Percentiles rank a stretch among this genome's conserved stretches.
Conservation (phyloP, 2,888 invertebrate genomes). For the Lymantria monacha region DNA sequence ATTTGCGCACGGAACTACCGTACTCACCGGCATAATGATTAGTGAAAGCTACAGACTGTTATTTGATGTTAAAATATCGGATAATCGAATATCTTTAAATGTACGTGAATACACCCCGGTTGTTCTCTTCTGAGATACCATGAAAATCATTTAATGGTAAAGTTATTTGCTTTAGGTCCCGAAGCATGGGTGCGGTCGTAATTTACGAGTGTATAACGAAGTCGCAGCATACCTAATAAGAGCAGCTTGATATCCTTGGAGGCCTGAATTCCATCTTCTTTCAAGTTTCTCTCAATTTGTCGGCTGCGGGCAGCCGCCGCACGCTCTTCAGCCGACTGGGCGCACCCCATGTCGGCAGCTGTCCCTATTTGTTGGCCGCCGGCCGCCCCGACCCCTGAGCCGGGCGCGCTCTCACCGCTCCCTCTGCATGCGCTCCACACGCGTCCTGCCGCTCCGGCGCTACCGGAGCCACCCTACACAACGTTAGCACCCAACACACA, state of each 20-base stretch:
- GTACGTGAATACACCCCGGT: not conserved
- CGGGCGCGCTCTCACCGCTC: slow-evolving; percentile 84
- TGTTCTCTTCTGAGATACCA: not conserved
- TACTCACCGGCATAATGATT: slow-evolving; percentile 66
- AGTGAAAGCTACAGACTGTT: slow-evolving; percentile 57
- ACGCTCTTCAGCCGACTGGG: slow-evolving; percentile 99
- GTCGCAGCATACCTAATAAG: slow-evolving; percentile 90
- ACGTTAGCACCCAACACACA: slow-evolving; percentile 69
- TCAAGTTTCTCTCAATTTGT: slow-evolving; percentile 98
- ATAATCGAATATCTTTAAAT: not conserved
- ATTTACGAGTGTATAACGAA: slow-evolving; percentile 27
- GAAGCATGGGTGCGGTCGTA: slow-evolving; percentile 70
- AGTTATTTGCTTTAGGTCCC: slow-evolving; percentile 26
- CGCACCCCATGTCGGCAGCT: slow-evolving; percentile 95
- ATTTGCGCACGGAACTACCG: slow-evolving; percentile 60
- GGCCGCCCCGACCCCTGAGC: slow-evolving; percentile 80
- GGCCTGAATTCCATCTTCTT: slow-evolving; percentile 99
- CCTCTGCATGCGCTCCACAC: slow-evolving; percentile 78
- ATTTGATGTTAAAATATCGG: not conserved
- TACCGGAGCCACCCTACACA: slow-evolving; percentile 75
- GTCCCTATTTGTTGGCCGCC: slow-evolving; percentile 75
- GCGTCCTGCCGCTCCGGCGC: slow-evolving; percentile 71
- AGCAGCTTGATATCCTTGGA: slow-evolving; percentile 99
- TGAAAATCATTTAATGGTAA: not conserved
- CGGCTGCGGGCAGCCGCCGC: slow-evolving; percentile 98